Percentiles rank a stretch among this genome's conserved stretches.
Evolutionary conservation across 2,797 vertebrate species (phyloP).

Genomic region (Sebastes matsubarae): DNA sequence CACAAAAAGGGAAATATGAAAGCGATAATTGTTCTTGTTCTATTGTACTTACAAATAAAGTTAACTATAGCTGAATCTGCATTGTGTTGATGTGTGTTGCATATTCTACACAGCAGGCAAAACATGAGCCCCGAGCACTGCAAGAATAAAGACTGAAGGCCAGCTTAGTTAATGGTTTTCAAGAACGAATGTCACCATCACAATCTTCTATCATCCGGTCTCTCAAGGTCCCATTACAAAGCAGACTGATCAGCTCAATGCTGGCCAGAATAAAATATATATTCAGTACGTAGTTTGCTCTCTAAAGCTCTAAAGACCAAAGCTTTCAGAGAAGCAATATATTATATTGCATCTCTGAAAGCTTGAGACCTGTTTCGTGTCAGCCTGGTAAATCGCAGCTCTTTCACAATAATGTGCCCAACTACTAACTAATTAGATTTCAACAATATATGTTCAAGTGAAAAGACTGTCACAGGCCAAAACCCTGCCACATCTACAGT

Average conservation of each 20-base stretch:
- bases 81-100: not conserved
- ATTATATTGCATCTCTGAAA: not conserved
- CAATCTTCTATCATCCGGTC: not conserved
- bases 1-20: conserved; percentile 39
- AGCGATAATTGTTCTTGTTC: conserved; percentile 42
- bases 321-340: too few species aligned
- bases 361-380: not conserved
- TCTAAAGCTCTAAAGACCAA: too few species aligned
- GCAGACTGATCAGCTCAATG: not conserved
- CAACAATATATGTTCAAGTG: not conserved
- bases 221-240: not conserved
- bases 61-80: conserved; percentile 14
- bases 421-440: conserved; percentile 2
- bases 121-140: not conserved
- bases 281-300: too few species aligned
- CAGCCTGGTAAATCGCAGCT: not conserved
- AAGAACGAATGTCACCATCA: not conserved
- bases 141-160: not conserved
- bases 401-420: conserved; percentile 3
- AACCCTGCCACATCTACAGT: not conserved
- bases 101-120: not conserved
- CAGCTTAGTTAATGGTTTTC: not conserved
- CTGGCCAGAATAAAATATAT: not conserved
- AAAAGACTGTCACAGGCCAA: not conserved
- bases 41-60: conserved; percentile 67